phyloP scores from a whole-genome alignment of 2,113 vertebrate species.

The Cyprinus carpio region DNA sequence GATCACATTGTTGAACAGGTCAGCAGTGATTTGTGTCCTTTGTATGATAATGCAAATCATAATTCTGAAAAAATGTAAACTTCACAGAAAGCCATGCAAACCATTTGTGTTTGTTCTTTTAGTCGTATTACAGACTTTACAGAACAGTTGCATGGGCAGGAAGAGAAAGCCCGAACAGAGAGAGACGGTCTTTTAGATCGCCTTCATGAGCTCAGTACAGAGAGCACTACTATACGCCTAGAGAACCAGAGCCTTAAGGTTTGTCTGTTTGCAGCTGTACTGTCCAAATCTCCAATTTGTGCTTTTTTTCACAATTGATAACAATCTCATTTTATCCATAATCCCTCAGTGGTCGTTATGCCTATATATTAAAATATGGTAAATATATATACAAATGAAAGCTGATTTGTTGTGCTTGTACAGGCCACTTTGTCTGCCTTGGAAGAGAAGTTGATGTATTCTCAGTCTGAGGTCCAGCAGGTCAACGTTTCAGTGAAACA shows the following conservation, averaged over 20 bases:
- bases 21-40: slow-evolving; percentile 32
- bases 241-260: slow-evolving; percentile 91
- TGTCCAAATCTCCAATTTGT: too few species aligned
- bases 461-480: slow-evolving; percentile 83
- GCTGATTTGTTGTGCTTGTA: neutral
- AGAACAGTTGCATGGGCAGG: slow-evolving; percentile 76
- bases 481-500: slow-evolving; percentile 83
- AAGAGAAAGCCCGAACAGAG: slow-evolving; percentile 79
- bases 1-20: slow-evolving; percentile 83
- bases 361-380: neutral
- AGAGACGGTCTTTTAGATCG: slow-evolving; percentile 75
- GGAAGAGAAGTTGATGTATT: slow-evolving; percentile 84
- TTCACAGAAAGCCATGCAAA: neutral
- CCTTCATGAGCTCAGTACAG: slow-evolving; percentile 77
- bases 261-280: neutral
- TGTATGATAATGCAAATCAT: neutral
- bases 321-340: neutral
- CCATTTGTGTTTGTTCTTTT: slow-evolving; percentile 14
- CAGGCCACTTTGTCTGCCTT: slow-evolving; percentile 76
- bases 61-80: neutral
- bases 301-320: neutral
- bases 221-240: slow-evolving; percentile 73
- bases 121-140: slow-evolving; percentile 81
- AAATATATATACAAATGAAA: neutral
- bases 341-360: neutral